These are phyloP conservation scores for Microtus obscurus DNA, from an alignment of 2,797 vertebrate genomes.

Conservation along the genomic window DNA sequence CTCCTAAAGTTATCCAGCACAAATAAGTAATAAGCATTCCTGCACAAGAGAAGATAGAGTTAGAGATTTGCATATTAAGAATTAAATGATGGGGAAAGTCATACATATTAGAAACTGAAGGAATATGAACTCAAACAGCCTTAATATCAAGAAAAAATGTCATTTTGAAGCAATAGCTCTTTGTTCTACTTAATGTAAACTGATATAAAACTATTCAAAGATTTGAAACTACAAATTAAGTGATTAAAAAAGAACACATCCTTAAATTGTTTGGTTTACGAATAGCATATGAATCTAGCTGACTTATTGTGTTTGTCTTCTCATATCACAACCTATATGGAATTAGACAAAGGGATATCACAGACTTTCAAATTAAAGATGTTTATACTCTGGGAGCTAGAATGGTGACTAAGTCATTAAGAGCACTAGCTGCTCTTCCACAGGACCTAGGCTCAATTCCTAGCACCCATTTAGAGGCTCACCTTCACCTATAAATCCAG, in stretches of 20 bases:
- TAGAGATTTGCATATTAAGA: slow-evolving; percentile 14
- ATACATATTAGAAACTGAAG: background rate
- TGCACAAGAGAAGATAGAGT: slow-evolving; percentile 3
- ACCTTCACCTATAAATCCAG: background rate
- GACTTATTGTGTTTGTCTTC: slow-evolving; percentile 22
- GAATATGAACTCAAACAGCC: background rate
- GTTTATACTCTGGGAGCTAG: background rate
- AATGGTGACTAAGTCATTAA: background rate
- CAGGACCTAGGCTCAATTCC: background rate
- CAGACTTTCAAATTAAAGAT: slow-evolving; percentile 48
- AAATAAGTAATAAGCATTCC: background rate
- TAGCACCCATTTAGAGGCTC: background rate
- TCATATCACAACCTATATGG: background rate
- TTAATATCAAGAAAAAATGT: background rate
- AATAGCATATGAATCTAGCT: background rate
- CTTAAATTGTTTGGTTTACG: background rate
- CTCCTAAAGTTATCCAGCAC: background rate
- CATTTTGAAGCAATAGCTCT: slow-evolving; percentile 19
- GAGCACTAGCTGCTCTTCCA: background rate
- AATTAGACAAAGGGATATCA: background rate
- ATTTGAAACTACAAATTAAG: slow-evolving; percentile 22
- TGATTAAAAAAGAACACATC: slow-evolving; percentile 2
- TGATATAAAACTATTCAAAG: slow-evolving; percentile 8
- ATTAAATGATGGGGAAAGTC: background rate
- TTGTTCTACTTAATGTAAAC: slow-evolving; percentile 1